Conservation (phyloP, 92 coral and sea anemone genomes). For the Isaurus tuberculatus region DNA sequence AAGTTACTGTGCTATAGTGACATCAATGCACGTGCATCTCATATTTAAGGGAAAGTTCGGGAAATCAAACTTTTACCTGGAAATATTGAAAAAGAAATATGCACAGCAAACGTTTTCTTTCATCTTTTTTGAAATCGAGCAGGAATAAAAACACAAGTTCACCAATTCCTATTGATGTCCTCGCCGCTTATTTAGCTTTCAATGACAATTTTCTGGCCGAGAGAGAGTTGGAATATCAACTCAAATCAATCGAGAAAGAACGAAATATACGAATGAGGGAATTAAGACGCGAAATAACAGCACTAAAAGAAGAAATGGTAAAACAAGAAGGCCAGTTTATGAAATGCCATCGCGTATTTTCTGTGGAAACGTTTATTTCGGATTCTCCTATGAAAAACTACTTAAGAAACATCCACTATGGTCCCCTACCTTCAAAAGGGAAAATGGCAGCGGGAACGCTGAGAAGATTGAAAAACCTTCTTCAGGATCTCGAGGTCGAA, state of each 20-base stretch:
- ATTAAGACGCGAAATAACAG: constrained; percentile 25
- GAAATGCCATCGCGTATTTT: constrained; percentile 44
- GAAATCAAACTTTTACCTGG: no score
- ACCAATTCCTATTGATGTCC: constrained; percentile 25
- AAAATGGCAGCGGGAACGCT: constrained; percentile 36
- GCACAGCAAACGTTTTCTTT: constrained; percentile 25
- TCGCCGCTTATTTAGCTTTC: constrained; percentile 44
- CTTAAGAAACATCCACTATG: constrained; percentile 11
- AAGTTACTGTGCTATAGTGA: no score
- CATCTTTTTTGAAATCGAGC: constrained; percentile 22
- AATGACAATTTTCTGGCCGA: constrained; percentile 37
- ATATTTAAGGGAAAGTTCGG: no score
- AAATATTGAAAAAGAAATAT: not conserved
- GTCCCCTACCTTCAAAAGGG: constrained; percentile 35
- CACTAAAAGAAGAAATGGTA: constrained; percentile 21
- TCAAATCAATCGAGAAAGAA: constrained; percentile 45
- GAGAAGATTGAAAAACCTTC: constrained; percentile 14
- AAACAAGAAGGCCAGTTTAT: constrained; percentile 29
- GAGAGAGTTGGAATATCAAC: constrained; percentile 18
- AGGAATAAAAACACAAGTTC: not conserved
- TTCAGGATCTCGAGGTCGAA: constrained; percentile 29
- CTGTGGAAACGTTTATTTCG: constrained; percentile 40
- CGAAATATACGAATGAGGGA: constrained; percentile 19
- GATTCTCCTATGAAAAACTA: constrained; percentile 31
- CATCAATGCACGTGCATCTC: no score